Percentiles rank a stretch among this genome's conserved stretches.
These are phyloP conservation scores for Rhopilema esculentum DNA, from an alignment of 30 jellyfish, hydroid and myxozoan species.

Conservation along the genomic window DNA sequence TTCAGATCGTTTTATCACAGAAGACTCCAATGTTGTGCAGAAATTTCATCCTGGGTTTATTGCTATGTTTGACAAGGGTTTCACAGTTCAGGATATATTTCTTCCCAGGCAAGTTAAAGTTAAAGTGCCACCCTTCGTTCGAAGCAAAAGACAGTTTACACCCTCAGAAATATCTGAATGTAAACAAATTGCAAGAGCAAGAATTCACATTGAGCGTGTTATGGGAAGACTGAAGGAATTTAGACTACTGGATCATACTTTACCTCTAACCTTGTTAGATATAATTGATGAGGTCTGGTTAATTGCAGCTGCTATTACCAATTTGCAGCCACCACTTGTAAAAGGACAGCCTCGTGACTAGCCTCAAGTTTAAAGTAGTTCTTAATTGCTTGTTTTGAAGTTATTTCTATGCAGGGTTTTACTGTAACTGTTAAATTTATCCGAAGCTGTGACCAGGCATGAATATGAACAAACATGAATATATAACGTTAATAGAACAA, in stretches of 20 bases:
- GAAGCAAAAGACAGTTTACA: conserved; percentile 43
- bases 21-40: conserved; percentile 40
- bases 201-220: conserved; percentile 62
- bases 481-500: background rate
- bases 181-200: conserved; percentile 58
- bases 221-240: conserved; percentile 56
- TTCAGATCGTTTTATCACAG: conserved; percentile 57
- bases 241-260: conserved; percentile 55
- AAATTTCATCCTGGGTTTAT: conserved; percentile 50
- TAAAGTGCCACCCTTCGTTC: conserved; percentile 45
- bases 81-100: conserved; percentile 49
- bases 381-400: conserved; percentile 5
- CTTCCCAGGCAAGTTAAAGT: conserved; percentile 46
- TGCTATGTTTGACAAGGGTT: conserved; percentile 40
- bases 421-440: background rate
- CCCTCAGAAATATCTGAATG: conserved; percentile 46
- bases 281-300: conserved; percentile 46
- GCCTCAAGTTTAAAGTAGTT: background rate
- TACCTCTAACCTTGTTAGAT: conserved; percentile 41
- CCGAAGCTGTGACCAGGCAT: background rate
- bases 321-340: conserved; percentile 53
- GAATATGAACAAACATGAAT: background rate
- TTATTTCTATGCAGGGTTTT: background rate
- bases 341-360: conserved; percentile 11
- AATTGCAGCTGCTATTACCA: conserved; percentile 65